Percentiles rank a stretch among this genome's conserved stretches.
Evolutionary conservation across 2,113 vertebrate genomes (phyloP).

Genomic region (Danionella cerebrum): DNA sequence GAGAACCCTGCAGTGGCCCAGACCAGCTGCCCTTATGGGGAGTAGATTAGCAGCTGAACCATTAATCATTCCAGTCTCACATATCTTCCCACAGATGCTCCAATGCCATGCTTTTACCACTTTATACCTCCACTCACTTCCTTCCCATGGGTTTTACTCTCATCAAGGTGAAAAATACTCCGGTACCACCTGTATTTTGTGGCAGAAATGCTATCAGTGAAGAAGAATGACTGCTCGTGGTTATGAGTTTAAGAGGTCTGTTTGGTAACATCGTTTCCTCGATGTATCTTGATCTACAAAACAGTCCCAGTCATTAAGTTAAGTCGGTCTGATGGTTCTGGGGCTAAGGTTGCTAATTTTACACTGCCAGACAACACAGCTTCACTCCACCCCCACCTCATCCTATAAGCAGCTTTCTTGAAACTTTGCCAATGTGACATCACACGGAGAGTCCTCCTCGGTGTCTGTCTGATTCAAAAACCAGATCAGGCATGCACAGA

Average conservation of each 20-base stretch:
- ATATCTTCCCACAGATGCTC: constrained; percentile 41
- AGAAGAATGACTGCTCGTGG: too few species aligned
- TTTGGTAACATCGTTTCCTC: too few species aligned
- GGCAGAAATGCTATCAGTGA: too few species aligned
- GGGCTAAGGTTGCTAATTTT: constrained; percentile 23
- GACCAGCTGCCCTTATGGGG: constrained; percentile 46
- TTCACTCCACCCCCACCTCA: not conserved
- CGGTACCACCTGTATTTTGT: not conserved
- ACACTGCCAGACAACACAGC: not conserved
- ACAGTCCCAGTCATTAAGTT: constrained; percentile 3
- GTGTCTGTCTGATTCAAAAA: not conserved
- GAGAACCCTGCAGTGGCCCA: constrained; percentile 10
- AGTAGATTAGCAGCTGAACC: constrained; percentile 47
- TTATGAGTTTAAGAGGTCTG: too few species aligned
- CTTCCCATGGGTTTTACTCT: not conserved
- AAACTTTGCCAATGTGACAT: constrained; percentile 10
- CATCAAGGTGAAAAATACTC: not conserved
- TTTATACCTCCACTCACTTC: not conserved
- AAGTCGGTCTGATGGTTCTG: constrained; percentile 24
- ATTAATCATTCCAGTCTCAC: constrained; percentile 45
- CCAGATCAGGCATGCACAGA: not conserved
- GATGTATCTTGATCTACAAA: not conserved
- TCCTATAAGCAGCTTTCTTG: constrained; percentile 30
- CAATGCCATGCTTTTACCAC: not conserved
- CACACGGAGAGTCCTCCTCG: not conserved